Evolutionary conservation across 1,140 invertebrate species (phyloP), one percentile per base, ranked within the genome.

Genomic region (Saccostrea glomerata): DNA sequence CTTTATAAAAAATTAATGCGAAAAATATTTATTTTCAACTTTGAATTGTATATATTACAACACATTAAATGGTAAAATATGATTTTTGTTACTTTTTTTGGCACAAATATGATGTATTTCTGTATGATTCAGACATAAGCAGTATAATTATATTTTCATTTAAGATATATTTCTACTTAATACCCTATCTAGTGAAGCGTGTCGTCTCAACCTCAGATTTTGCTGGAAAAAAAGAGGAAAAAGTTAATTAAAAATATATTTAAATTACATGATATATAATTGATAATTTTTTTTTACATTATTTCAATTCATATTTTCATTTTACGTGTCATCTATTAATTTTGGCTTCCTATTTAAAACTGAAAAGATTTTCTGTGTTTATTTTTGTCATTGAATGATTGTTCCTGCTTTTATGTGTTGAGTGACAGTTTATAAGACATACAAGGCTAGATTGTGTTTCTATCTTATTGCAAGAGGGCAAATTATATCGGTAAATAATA

Each of bases 111-210:
- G 47, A 47, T 3, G 9, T 47, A 47, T 9, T 36, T 36, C 30
- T 36, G 30, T 36, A 36, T 36, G 2, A 36, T 36, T 36, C 30
- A 36, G 2, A 36, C 30, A 36, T 36, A 36, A 36, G 30, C 30
- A 36, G 30, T 36, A 1, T 47, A 47, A 47, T 6, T 47, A 63
- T 63, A 20, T 63, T 60, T 60, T 60, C 13, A 20, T 47, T 47
- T 60, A 13, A 20, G 15, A 6, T 63, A 20, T 63, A 20, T 63
- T n/a, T 63, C 25, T 70, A n/a, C 66, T 30, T 4, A 4, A 77
- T 77, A 77, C 70, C 70, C 70, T 77, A 77, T 77, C 70, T 40
- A 77, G 11, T 11, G 70, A 77, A 4, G 70, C 30, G 15, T 77
- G 70, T 25, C 70, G 70, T 12, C 70, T 25, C 11, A 36, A 25